Evolutionary conservation across 2,113 vertebrate species (phyloP), one percentile per base, ranked within the genome.

Genomic region (Ochotona princeps): DNA sequence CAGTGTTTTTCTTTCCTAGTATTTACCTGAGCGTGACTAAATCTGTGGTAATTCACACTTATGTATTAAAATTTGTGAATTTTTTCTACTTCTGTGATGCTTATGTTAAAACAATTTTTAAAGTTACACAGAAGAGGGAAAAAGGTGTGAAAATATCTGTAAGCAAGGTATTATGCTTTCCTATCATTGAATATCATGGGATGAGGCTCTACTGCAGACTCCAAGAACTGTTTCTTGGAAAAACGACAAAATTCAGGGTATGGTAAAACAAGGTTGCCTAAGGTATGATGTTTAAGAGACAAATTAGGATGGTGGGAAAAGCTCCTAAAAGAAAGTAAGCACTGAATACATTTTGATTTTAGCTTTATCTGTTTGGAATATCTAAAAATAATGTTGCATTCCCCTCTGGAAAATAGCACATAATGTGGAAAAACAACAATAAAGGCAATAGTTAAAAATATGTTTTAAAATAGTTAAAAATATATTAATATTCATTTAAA

Each of bases 401-500:
- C 38, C 12, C 69, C 17, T 5, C 10, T 28, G n/a, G 8, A 72
- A 82, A 93, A 81, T 87, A 14, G 79, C 30, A 89, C 14, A 15
- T 25, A 38, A 72, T 44, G 78, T 75, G 26, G 25, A 17, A 76
- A 32, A 63, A 8, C 5, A 89, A 5, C 32, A 91, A 92, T 47
- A 96, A 97, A 94, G 90, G 5, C 14, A 91, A 26, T 89, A 90
- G 96, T 96, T 95, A 72, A 32, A 94, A 74, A 18, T 30, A 82
- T 69, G 70, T 44, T 25, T 26, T 17, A 96, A 94, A 96, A 76
- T 74, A 67, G 32, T 25, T 26, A 20, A 96, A 94, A 96, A 76
- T 74, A 67, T 90, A 93, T 25, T 96, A 95, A 70, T 96, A 96
- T 14, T 96, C 97, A 96, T 96, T 96, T 9, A 74, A 95, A 91